phyloP scores from a whole-genome alignment of 2,797 vertebrate genomes.

The Furcifer pardalis region DNA sequence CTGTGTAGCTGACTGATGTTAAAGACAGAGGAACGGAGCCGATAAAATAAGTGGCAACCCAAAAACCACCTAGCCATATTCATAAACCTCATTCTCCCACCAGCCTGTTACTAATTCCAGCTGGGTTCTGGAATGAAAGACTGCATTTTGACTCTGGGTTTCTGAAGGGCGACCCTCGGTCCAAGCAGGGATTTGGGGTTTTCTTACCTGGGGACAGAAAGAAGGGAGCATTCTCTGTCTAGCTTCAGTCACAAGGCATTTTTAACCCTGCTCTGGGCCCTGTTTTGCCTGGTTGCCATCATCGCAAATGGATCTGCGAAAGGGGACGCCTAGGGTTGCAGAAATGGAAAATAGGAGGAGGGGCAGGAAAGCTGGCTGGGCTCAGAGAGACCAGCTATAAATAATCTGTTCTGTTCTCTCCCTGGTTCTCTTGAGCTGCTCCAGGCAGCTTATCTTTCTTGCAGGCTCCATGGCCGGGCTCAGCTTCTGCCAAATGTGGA shows the following conservation, averaged over 20 bases:
- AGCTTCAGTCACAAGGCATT: background rate
- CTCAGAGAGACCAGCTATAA: constrained; percentile 38
- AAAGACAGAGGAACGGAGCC: background rate
- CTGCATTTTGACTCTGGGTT: background rate
- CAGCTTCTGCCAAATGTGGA: background rate
- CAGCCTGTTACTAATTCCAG: background rate
- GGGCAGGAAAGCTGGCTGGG: background rate
- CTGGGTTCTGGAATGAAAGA: background rate
- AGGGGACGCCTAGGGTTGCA: background rate
- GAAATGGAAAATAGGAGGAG: background rate
- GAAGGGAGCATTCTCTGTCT: too few species aligned
- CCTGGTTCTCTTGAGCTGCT: accelerated
- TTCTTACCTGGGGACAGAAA: background rate
- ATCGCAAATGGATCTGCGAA: background rate
- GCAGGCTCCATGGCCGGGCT: background rate
- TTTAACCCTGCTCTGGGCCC: too few species aligned
- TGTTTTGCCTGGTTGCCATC: background rate
- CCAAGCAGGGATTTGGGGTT: background rate
- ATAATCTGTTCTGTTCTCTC: constrained; percentile 43
- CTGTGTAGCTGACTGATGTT: background rate
- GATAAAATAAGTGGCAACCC: background rate
- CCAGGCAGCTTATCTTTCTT: constrained; percentile 58
- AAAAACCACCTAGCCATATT: background rate
- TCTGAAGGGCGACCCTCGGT: background rate
- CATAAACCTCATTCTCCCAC: background rate